Percentiles rank a stretch among this genome's conserved stretches.
Conservation (phyloP, 2,888 invertebrate genomes). For the Urechis unicinctus region DNA sequence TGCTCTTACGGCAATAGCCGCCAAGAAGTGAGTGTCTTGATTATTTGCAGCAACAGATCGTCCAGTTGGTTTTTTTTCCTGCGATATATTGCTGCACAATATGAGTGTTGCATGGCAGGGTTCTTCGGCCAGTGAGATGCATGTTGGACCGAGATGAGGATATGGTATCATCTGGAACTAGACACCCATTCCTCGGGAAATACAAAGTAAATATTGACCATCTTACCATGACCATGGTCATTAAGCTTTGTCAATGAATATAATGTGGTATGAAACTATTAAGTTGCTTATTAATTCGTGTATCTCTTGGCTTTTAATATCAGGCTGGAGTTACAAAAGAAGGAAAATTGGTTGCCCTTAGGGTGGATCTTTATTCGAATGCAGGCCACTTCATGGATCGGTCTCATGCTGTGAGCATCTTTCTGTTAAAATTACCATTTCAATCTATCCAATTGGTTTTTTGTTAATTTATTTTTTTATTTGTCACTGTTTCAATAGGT, state of each 20-base stretch:
- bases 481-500: not conserved
- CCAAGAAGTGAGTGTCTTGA: slow-evolving; percentile 56
- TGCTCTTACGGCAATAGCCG: slow-evolving; percentile 78
- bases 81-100: not conserved
- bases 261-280: not conserved
- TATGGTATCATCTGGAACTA: slow-evolving; percentile 79
- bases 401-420: slow-evolving; percentile 54
- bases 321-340: slow-evolving; percentile 63
- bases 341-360: slow-evolving; percentile 69
- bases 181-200: slow-evolving; percentile 81
- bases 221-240: too few species aligned
- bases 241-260: too few species aligned
- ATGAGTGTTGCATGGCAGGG: not conserved
- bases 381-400: slow-evolving; percentile 75
- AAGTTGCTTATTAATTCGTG: not conserved
- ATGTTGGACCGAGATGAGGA: slow-evolving; percentile 92
- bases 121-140: slow-evolving; percentile 59
- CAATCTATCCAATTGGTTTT: not conserved
- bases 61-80: too few species aligned
- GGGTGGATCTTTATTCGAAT: slow-evolving; percentile 72
- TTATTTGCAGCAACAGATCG: too few species aligned
- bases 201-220: slow-evolving; percentile 66
- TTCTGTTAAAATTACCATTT: not conserved
- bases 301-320: not conserved
- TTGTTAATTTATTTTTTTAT: not conserved